Evolutionary conservation across 2,888 invertebrate species (phyloP).

Genomic region (Zaprionus obscuricornis): DNA sequence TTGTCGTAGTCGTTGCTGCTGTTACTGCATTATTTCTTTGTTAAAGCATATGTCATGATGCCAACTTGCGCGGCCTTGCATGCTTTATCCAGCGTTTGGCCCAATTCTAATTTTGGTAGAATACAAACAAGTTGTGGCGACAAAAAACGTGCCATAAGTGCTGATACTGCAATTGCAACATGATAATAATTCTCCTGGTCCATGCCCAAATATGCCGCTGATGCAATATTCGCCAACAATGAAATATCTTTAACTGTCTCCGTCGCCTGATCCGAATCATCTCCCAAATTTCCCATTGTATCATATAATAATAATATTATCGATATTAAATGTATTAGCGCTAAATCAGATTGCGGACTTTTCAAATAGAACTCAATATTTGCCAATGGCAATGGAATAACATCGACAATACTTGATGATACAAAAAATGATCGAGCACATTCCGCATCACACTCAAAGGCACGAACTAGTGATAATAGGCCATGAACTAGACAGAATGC

Average conservation of each 20-base stretch:
- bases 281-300: conserved; percentile 49
- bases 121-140: background rate
- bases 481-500: conserved; percentile 67
- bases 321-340: conserved; percentile 64
- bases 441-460: background rate
- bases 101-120: background rate
- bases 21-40: too few relatives aligned
- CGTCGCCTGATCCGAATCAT: conserved; percentile 47
- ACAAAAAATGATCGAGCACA: conserved; percentile 34
- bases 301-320: conserved; percentile 68
- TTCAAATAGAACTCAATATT: conserved; percentile 69
- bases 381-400: conserved; percentile 61
- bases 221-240: conserved; percentile 60
- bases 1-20: too few relatives aligned
- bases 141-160: conserved; percentile 37
- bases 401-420: conserved; percentile 58
- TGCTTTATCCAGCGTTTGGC: conserved; percentile 8
- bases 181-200: conserved; percentile 54
- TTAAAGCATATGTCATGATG: too few relatives aligned
- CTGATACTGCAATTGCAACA: conserved; percentile 42
- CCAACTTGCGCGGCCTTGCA: too few relatives aligned
- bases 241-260: conserved; percentile 64
- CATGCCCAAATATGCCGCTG: conserved; percentile 53
- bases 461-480: conserved; percentile 46
- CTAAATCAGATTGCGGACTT: conserved; percentile 44